These are phyloP conservation scores for Drosophila histrio DNA, from an alignment of 2,888 invertebrate genomes.

Conservation along the genomic window DNA sequence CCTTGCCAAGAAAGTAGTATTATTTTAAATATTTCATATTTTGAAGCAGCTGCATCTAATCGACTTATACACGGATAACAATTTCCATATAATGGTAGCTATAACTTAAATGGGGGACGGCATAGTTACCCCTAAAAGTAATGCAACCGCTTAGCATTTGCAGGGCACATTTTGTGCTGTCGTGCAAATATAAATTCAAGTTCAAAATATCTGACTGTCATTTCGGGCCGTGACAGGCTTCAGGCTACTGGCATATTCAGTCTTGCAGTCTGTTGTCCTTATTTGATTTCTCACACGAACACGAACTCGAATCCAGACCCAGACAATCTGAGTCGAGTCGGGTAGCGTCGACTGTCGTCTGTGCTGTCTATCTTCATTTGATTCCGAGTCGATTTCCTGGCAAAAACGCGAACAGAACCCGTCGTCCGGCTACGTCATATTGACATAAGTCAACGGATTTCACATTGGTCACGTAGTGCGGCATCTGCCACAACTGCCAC, in stretches of 20 bases:
- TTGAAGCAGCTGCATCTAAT: conserved; percentile 35
- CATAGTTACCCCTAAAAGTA: conserved; percentile 48
- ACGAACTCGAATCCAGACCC: background rate
- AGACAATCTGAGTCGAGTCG: conserved; percentile 8
- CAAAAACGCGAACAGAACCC: conserved; percentile 59
- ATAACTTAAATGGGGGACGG: background rate
- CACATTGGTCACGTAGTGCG: conserved; percentile 74
- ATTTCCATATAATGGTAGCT: background rate
- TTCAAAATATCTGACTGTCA: conserved; percentile 69
- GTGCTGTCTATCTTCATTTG: conserved; percentile 76
- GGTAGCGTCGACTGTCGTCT: conserved; percentile 42
- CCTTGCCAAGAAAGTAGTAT: too few relatives aligned
- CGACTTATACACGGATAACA: conserved; percentile 10
- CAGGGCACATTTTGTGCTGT: conserved; percentile 37
- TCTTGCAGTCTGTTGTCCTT: conserved; percentile 54
- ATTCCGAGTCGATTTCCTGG: conserved; percentile 73
- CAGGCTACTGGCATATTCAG: conserved; percentile 16
- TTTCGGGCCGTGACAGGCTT: conserved; percentile 21
- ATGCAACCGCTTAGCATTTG: conserved; percentile 31
- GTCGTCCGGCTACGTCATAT: conserved; percentile 57
- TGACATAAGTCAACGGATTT: conserved; percentile 80
- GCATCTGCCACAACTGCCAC: conserved; percentile 50
- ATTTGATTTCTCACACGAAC: conserved; percentile 69
- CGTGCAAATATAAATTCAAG: conserved; percentile 79
- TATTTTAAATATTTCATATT: background rate